phyloP scores from a whole-genome alignment of 92 coral and sea anemone species.

The Meandrina meandrites region DNA sequence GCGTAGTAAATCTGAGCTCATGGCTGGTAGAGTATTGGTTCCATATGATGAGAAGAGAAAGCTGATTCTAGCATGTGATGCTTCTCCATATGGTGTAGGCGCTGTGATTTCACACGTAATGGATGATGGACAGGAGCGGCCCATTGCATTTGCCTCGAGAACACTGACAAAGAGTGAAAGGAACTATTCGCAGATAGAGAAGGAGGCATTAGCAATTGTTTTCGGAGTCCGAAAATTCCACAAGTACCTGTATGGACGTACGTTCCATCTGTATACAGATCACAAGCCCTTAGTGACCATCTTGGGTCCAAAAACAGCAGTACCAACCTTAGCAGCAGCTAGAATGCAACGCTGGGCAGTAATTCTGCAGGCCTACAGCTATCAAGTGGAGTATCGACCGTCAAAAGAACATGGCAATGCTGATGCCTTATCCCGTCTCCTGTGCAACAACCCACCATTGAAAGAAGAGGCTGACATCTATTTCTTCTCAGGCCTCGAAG shows the following conservation, averaged over 20 bases:
- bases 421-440: conserved; percentile 57
- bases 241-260: conserved; percentile 49
- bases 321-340: conserved; percentile 33
- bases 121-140: conserved; percentile 44
- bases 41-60: conserved; percentile 53
- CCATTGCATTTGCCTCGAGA: conserved; percentile 62
- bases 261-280: conserved; percentile 40
- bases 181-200: conserved; percentile 59
- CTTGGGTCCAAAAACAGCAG: conserved; percentile 46
- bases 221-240: conserved; percentile 55
- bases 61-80: conserved; percentile 59
- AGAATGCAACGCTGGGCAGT: conserved; percentile 58
- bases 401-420: conserved; percentile 59
- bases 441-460: conserved; percentile 27
- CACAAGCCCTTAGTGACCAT: conserved; percentile 65
- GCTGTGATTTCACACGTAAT: conserved; percentile 55
- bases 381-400: conserved; percentile 49
- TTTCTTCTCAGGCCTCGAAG: conserved; percentile 51
- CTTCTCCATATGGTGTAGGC: conserved; percentile 55
- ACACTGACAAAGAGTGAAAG: conserved; percentile 48
- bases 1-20: conserved; percentile 43
- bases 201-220: conserved; percentile 47
- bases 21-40: conserved; percentile 37
- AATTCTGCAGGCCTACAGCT: conserved; percentile 55
- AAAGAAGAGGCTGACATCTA: conserved; percentile 53